Conservation (phyloP, 2,113 vertebrate species). For the Phalacrocorax carbo region DNA sequence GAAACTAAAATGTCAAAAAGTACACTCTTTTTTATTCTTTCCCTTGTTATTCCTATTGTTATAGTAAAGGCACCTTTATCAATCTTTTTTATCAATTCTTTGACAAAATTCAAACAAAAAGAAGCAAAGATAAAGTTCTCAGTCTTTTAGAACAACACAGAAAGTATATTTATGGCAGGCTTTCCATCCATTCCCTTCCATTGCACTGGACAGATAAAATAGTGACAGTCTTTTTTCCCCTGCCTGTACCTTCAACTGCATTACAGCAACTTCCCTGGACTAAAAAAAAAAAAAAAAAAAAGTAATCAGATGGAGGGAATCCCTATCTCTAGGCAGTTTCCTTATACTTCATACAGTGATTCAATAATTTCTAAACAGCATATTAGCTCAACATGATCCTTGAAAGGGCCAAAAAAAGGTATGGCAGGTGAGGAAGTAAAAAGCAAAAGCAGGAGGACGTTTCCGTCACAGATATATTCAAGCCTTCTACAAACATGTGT, state of each 20-base stretch:
- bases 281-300: not conserved
- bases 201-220: not conserved
- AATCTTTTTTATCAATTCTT: not conserved
- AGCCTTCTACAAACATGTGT: not conserved
- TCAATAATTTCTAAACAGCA: not conserved
- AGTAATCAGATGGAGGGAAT: not conserved
- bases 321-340: not conserved
- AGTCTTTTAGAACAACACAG: not conserved
- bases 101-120: not conserved
- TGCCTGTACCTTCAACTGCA: not conserved
- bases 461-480: not conserved
- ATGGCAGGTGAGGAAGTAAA: not conserved
- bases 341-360: not conserved
- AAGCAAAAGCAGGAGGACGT: not conserved
- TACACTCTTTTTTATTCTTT: not conserved
- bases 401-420: not conserved
- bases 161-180: not conserved
- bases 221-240: accelerated
- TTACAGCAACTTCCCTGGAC: not conserved
- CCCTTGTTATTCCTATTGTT: not conserved
- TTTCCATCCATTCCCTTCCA: not conserved
- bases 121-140: not conserved
- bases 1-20: not conserved
- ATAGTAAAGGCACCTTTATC: not conserved
- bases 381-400: not conserved